Conservation (phyloP, 2,888 invertebrate genomes). For the Phorcus lineatus region DNA sequence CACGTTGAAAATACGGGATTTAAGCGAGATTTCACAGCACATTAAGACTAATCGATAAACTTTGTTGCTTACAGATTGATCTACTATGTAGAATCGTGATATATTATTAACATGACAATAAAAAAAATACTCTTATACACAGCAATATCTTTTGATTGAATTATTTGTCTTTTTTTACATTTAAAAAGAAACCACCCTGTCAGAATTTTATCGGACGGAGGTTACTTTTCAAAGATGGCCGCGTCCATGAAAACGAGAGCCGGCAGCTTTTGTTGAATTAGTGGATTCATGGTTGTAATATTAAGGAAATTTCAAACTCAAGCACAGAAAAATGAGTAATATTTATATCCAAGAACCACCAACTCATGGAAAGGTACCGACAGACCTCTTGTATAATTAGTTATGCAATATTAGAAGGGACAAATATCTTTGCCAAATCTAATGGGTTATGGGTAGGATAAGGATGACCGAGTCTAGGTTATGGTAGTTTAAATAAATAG, state of each 20-base stretch:
- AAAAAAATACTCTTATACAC: no score
- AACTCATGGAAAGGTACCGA: slow-evolving; percentile 92
- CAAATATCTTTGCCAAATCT: no score
- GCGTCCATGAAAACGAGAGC: slow-evolving; percentile 37
- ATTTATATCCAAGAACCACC: slow-evolving; percentile 98
- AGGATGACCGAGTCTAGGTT: no score
- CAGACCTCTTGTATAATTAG: neutral
- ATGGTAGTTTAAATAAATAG: no score
- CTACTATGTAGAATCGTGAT: no score
- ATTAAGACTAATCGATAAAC: neutral
- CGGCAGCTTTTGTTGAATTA: neutral
- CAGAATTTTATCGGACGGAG: neutral
- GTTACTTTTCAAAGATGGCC: slow-evolving; percentile 39
- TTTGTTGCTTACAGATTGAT: no score
- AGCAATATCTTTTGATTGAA: neutral
- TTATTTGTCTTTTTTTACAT: neutral
- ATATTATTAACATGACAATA: no score
- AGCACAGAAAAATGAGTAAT: slow-evolving; percentile 86
- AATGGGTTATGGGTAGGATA: no score
- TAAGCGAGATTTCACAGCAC: neutral
- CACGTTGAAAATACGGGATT: neutral
- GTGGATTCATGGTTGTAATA: neutral
- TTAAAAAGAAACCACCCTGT: neutral
- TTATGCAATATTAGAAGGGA: no score
- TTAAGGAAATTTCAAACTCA: neutral